Percentiles rank a stretch among this genome's conserved stretches.
phyloP scores from a whole-genome alignment of 2,888 invertebrate genomes.

The Chrysomela aeneicollis region DNA sequence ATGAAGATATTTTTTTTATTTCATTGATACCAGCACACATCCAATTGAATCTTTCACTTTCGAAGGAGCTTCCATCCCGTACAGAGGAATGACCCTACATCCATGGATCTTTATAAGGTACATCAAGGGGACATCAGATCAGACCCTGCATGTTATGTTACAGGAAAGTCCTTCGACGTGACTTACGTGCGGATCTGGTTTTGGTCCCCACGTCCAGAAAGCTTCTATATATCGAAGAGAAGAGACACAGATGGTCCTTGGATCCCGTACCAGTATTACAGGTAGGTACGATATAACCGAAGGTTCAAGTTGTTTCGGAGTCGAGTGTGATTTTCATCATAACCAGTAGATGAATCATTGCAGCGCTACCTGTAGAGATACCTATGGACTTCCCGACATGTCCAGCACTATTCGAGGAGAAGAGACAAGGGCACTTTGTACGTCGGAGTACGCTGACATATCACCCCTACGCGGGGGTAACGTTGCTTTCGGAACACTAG shows the following conservation, averaged over 20 bases:
- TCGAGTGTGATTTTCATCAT: no score
- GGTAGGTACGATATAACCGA: no score
- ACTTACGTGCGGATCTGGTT: conserved; percentile 95
- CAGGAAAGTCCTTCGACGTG: conserved; percentile 96
- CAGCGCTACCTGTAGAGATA: conserved; percentile 91
- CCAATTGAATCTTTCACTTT: no score
- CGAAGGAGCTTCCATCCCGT: no score
- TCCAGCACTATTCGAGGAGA: conserved; percentile 74
- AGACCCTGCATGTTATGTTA: conserved; percentile 43
- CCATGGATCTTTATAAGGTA: no score
- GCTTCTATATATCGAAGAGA: conserved; percentile 94
- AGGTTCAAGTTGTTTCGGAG: not conserved
- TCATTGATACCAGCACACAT: no score
- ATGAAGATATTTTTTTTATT: no score
- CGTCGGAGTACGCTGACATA: conserved; percentile 97
- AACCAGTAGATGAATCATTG: conserved; percentile 17
- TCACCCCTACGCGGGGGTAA: conserved; percentile 95
- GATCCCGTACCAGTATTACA: conserved; percentile 92
- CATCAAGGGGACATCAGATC: no score
- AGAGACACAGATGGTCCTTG: conserved; percentile 79
- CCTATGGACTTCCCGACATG: conserved; percentile 82
- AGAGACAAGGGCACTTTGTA: conserved; percentile 93
- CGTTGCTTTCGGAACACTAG: conserved; percentile 93
- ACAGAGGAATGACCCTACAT: no score
- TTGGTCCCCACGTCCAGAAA: conserved; percentile 95